Percentiles rank a stretch among this genome's conserved stretches.
Conservation (phyloP, 2,888 invertebrate species). For the Cremastobaeus sp. region DNA sequence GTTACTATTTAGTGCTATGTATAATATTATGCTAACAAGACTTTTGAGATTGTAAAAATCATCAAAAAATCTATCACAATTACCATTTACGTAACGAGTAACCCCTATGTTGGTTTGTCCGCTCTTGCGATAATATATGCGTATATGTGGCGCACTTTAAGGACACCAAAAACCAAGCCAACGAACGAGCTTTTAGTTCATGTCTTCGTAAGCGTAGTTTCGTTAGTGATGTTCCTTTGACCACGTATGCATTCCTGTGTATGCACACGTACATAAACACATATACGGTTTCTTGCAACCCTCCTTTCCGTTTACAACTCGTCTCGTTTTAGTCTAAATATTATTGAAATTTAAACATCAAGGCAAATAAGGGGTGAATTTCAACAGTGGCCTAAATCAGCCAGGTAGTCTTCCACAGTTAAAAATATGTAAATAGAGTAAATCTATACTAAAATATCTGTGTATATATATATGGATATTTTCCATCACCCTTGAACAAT, state of each 20-base stretch:
- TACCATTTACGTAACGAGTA: conserved; percentile 78
- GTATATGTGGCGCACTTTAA: too few relatives aligned
- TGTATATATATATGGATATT: conserved; percentile 71
- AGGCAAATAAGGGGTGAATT: conserved; percentile 79
- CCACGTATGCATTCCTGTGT: too few relatives aligned
- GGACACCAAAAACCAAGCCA: too few relatives aligned
- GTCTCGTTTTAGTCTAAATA: conserved; percentile 67
- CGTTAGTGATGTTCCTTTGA: too few relatives aligned
- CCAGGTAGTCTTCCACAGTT: conserved; percentile 78
- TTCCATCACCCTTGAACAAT: too few relatives aligned
- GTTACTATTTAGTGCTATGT: conserved; percentile 78
- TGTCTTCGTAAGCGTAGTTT: too few relatives aligned
- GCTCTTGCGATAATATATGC: conserved; percentile 65
- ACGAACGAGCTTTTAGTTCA: too few relatives aligned
- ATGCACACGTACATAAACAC: too few relatives aligned
- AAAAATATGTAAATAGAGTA: conserved; percentile 79
- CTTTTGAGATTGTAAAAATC: conserved; percentile 84
- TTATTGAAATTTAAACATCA: conserved; percentile 78
- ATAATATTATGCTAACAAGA: conserved; percentile 79
- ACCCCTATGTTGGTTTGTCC: conserved; percentile 69
- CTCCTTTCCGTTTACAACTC: conserved; percentile 63
- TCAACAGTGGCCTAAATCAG: conserved; percentile 79
- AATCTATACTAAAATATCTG: conserved; percentile 79
- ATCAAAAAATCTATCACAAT: conserved; percentile 85
- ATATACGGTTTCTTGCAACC: conserved; percentile 66